Conservation (phyloP, 2,797 vertebrate genomes). For the Sardinella longiceps region DNA sequence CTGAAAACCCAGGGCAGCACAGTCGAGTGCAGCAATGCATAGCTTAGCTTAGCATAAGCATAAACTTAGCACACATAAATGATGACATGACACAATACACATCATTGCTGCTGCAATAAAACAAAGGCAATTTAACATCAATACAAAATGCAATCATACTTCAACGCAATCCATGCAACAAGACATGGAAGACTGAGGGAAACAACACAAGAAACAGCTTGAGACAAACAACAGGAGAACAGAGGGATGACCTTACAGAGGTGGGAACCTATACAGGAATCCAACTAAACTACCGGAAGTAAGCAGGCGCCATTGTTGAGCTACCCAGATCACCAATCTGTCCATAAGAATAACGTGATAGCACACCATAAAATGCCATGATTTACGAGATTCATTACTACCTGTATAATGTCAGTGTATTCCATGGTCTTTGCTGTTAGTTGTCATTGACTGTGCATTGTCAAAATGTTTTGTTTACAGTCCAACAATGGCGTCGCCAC, state of each 20-base stretch:
- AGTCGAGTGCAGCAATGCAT: constrained; percentile 35
- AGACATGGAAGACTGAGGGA: neutral
- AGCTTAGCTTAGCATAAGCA: constrained; percentile 10
- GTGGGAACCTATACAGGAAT: no score
- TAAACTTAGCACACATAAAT: neutral
- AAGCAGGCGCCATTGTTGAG: no score
- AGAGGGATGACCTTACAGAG: neutral
- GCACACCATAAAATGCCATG: no score
- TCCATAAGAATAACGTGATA: no score
- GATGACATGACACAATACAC: neutral
- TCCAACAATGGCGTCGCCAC: no score
- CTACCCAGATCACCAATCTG: no score
- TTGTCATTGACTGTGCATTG: no score
- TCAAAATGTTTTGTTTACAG: no score
- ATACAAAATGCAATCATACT: neutral
- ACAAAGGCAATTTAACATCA: neutral
- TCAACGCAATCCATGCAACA: neutral
- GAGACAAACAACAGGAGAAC: neutral
- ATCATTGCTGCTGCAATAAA: neutral
- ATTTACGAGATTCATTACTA: no score
- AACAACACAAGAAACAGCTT: neutral
- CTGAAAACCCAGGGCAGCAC: neutral
- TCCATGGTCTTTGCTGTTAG: no score
- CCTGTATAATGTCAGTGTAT: no score
- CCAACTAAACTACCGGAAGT: no score